These are phyloP conservation scores for Escarpia spicata DNA, from an alignment of 2,888 invertebrate genomes.

Conservation along the genomic window DNA sequence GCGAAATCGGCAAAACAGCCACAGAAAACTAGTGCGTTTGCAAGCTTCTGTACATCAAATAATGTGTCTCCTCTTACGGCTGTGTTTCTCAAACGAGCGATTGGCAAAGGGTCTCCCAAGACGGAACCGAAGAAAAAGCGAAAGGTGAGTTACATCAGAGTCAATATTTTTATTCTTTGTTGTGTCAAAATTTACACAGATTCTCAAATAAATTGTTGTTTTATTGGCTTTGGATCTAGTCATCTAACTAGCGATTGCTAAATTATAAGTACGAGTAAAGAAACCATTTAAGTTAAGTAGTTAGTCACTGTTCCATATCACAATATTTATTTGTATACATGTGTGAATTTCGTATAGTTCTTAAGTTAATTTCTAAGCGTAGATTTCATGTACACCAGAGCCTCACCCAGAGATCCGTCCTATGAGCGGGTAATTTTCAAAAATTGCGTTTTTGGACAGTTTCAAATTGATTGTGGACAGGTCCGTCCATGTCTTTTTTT, in stretches of 20 bases:
- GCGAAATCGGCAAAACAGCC: background rate
- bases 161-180: background rate
- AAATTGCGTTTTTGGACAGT: too few relatives aligned
- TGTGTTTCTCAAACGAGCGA: background rate
- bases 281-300: background rate
- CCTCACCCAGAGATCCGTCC: too few relatives aligned
- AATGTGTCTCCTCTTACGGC: background rate
- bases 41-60: background rate
- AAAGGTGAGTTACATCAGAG: background rate
- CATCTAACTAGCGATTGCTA: background rate
- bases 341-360: too few relatives aligned
- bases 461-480: too few relatives aligned
- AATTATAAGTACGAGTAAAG: background rate
- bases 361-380: too few relatives aligned
- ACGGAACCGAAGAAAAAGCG: background rate
- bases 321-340: background rate
- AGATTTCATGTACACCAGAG: too few relatives aligned
- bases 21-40: background rate
- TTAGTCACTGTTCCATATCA: background rate
- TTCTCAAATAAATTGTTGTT: background rate
- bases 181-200: background rate
- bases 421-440: too few relatives aligned
- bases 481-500: too few relatives aligned
- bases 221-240: background rate
- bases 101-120: background rate